Conservation (phyloP, 2,113 vertebrate genomes). For the Toxostoma redivivum region DNA sequence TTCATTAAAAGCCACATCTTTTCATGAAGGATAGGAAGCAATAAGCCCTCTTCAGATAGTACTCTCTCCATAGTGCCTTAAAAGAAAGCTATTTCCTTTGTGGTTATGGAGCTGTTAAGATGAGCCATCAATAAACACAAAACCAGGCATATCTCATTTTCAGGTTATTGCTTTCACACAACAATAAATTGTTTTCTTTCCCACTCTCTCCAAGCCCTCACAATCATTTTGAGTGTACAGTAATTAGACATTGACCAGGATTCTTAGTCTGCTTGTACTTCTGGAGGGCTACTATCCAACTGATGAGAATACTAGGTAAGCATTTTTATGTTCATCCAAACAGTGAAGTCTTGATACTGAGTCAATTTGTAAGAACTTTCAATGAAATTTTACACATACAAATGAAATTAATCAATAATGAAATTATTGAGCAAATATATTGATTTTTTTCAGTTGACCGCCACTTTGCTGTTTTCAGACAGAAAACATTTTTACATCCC, state of each 20-base stretch:
- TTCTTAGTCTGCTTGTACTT: not conserved
- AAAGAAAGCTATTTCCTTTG: conserved; percentile 31
- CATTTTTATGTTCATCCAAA: not conserved
- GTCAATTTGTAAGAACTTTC: not conserved
- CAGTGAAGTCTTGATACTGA: not conserved
- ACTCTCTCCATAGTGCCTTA: not conserved
- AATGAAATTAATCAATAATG: not conserved
- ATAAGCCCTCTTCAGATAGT: not conserved
- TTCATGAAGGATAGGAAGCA: not conserved
- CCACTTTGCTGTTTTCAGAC: not conserved
- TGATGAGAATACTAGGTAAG: not conserved
- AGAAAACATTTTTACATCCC: not conserved
- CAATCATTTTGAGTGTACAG: not conserved
- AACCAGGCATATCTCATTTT: conserved; percentile 3
- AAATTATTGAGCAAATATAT: not conserved
- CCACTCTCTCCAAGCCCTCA: not conserved
- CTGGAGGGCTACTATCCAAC: not conserved
- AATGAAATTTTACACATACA: not conserved
- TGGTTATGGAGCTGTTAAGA: conserved; percentile 12
- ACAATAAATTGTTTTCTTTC: not conserved
- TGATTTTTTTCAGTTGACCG: not conserved
- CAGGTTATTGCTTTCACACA: not conserved
- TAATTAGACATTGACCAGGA: not conserved
- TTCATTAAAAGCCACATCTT: conserved; percentile 37
- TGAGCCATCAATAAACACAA: conserved; percentile 24